Conservation (phyloP, 2,113 vertebrate species). For the Microtus oregoni region DNA sequence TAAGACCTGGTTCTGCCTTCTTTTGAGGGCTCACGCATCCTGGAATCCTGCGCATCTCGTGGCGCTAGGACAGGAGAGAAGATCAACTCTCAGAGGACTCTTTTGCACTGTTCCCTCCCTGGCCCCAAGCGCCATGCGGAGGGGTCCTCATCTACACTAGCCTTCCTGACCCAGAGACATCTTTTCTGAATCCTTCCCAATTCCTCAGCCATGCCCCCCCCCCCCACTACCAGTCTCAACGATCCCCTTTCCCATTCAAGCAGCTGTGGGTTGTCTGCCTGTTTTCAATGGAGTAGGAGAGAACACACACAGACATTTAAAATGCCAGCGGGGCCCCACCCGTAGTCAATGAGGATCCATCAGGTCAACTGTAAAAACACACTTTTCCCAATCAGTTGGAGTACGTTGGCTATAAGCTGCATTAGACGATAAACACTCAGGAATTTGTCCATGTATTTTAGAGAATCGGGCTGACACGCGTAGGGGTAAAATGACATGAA, state of each 20-base stretch:
- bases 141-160: not conserved
- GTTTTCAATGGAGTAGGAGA: not conserved
- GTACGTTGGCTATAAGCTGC: not conserved
- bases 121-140: not conserved
- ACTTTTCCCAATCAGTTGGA: not conserved
- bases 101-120: not conserved
- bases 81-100: not conserved
- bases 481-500: slow-evolving; percentile 36
- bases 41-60: not conserved
- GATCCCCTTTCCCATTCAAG: no score
- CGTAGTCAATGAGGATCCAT: not conserved
- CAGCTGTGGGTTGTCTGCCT: not conserved
- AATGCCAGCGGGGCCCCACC: not conserved
- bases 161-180: not conserved
- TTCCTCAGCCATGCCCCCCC: not conserved
- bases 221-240: not conserved
- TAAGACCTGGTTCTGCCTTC: not conserved
- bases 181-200: not conserved
- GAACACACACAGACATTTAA: not conserved
- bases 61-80: not conserved
- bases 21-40: not conserved
- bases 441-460: slow-evolving; percentile 29
- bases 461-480: not conserved
- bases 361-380: not conserved
- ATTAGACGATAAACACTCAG: slow-evolving; percentile 12